Evolutionary conservation across 2,797 vertebrate species (phyloP), one percentile per base, ranked within the genome.

Genomic region (Gallinago stenura): DNA sequence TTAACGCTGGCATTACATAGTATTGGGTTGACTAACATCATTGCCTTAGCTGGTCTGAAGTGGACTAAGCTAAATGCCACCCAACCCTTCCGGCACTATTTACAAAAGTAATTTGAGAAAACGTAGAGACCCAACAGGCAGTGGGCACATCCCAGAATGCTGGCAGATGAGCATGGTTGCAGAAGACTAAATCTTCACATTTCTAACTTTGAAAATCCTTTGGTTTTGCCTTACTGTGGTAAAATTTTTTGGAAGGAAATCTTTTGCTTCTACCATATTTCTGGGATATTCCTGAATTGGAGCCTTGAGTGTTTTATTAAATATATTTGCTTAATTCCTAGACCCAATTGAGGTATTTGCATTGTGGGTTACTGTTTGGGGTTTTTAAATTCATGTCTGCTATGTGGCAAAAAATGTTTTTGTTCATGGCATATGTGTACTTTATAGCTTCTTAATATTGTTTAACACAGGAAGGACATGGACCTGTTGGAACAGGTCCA

Each of bases 101-200:
- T 95, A 46, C 68, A 83, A 80, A 90, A 94, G 73, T 92, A 94
- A 93, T 64, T 71, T 75, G 86, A 92, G 81, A 64, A 76, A 81
- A 90, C 62, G 31, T 50, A 12, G 39, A 37, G 58, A 70, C 21
- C 54, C 18, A 21, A 22, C n/a, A 33, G 66, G 66, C 4, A 0
- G 28, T 56, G 64, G 54, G 24, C 30, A 15, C 30, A 2, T 84
- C 51, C 50, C 0, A 0, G 33, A 76, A 45, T 7, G n/a, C 35
- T 82, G 33, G 56, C 45, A 84, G 87, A 57, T n/a, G 53, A 94
- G 31, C 8, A 1, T 1, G 1, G 18, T 12, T 70, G 21, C 15
- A 26, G 41, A 53, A 33, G 28, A 1, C 6, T 41, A n/a, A 30
- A 69, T 83, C 21, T 78, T 73, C 9, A 0, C 1, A 15, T 4